Base-by-base conservation (phyloP, 2,888 invertebrate genomes). In the Ectemnius continuus region DNA sequence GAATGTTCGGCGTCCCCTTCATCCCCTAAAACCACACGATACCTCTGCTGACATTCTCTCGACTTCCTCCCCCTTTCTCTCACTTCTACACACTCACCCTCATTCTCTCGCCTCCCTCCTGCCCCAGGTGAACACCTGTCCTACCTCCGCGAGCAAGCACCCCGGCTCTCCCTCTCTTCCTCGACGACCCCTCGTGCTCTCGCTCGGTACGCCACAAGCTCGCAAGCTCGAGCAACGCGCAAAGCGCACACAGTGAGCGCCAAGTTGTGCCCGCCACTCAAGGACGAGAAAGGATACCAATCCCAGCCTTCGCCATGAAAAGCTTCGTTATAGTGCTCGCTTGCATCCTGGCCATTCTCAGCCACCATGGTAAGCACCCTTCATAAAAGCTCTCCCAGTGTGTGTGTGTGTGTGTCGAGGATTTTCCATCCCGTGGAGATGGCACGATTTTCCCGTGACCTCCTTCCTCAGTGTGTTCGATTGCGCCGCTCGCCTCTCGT, bases 1-100 rank as follows among this genome's bases (percentile, higher is more conserved):
- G 86, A 81, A 87, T 85, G 87, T 85, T 87, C 87, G 85, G 81
- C 85, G 8, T 36, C 36, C 80, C 82, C 79, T 82, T 75, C 75
- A 75, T 79, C 81, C 86, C 82, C 69, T 78, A 61, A 72, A 36
- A 36, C n/a, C 52, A 70, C 57, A 16, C 26, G 58, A 36, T 52
- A 46, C 23, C 36, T 23, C 23, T 23, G 45, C 61, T 56, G 8
- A 36, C 62, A 75, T 62, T 68, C 67, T 68, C 1, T 8, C 4
- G 36, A 36, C 64, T 63, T 47, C 47, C 70, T 57, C 70, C 66
- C 16, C 67, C 45, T 45, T 59, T 67, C 67, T 60, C 52, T 52
- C 4, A 2, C 48, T 48, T 3, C 2, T 1, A 6, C 5, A 16
- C 46, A 46, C 62, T 56, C 52, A 52, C 62, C 75, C 62, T 65